Percentiles rank a stretch among this genome's conserved stretches.
phyloP scores from a whole-genome alignment of 1,140 invertebrate species.

The Ruditapes philippinarum region DNA sequence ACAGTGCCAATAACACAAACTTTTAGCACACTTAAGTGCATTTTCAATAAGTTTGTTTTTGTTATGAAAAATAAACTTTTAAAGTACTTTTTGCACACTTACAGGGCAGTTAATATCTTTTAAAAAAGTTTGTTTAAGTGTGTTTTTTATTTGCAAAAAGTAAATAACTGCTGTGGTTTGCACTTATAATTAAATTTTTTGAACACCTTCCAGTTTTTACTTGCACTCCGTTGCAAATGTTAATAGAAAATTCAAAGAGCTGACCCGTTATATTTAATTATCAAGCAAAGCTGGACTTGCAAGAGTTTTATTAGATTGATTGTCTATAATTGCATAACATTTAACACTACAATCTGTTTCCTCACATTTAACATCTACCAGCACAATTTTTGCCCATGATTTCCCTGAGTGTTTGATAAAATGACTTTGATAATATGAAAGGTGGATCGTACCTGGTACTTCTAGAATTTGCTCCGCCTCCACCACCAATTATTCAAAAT shows the following conservation, averaged over 20 bases:
- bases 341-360: neutral
- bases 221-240: conserved; percentile 4
- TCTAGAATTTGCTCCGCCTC: neutral
- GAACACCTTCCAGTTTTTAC: neutral
- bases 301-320: conserved; percentile 9
- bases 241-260: conserved; percentile 3
- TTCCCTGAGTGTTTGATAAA: no score
- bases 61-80: no score
- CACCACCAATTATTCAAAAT: neutral
- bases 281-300: neutral
- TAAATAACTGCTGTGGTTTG: conserved; percentile 3
- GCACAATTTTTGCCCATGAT: neutral
- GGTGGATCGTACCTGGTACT: no score
- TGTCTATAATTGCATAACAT: conserved; percentile 2
- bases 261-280: conserved; percentile 4
- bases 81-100: no score
- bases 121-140: no score
- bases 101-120: no score
- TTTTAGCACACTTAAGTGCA: no score
- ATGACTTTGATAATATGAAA: no score
- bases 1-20: no score
- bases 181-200: conserved; percentile 11
- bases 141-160: no score
- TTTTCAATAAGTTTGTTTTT: no score
- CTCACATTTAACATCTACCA: conserved; percentile 1